Evolutionary conservation across 2,113 vertebrate species (phyloP).

Genomic region (Eleginops maclovinus): DNA sequence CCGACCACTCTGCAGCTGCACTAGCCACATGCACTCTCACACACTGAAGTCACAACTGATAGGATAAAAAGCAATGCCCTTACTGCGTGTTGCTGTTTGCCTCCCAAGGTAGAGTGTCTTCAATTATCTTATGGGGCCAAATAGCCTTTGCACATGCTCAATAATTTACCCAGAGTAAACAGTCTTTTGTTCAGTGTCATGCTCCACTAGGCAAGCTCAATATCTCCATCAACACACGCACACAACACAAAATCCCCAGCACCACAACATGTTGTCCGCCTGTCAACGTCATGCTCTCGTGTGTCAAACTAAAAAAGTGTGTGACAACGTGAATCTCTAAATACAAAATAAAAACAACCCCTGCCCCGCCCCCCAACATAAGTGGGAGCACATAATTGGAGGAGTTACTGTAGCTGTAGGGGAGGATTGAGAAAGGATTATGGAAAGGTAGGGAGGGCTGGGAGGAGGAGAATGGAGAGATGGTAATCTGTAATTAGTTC

Average conservation of each 20-base stretch:
- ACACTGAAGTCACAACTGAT: neutral
- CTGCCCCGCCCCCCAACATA: constrained; percentile 7
- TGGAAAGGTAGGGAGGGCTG: constrained; percentile 52
- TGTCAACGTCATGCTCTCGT: constrained; percentile 4
- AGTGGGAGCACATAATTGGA: constrained; percentile 54
- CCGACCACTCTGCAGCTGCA: neutral
- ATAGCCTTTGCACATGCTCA: constrained; percentile 60
- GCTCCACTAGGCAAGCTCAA: constrained; percentile 40
- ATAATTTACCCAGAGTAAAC: constrained; percentile 70
- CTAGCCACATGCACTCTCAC: neutral
- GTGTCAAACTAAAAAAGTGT: constrained; percentile 41
- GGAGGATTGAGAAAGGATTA: constrained; percentile 67
- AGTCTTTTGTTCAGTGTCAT: constrained; percentile 49
- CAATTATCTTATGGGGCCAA: constrained; percentile 33
- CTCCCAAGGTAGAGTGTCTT: constrained; percentile 18
- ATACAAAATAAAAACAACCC: constrained; percentile 27
- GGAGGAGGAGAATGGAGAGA: constrained; percentile 45
- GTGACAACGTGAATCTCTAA: neutral
- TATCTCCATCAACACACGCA: constrained; percentile 48
- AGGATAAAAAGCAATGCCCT: constrained; percentile 1
- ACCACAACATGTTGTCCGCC: constrained; percentile 10
- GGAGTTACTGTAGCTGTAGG: constrained; percentile 57
- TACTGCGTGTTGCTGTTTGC: constrained; percentile 5
- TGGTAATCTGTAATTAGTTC: constrained; percentile 74
- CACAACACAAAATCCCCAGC: constrained; percentile 34